phyloP scores from a whole-genome alignment of 2,888 invertebrate genomes.

The Prostheceraeus crozeri region DNA sequence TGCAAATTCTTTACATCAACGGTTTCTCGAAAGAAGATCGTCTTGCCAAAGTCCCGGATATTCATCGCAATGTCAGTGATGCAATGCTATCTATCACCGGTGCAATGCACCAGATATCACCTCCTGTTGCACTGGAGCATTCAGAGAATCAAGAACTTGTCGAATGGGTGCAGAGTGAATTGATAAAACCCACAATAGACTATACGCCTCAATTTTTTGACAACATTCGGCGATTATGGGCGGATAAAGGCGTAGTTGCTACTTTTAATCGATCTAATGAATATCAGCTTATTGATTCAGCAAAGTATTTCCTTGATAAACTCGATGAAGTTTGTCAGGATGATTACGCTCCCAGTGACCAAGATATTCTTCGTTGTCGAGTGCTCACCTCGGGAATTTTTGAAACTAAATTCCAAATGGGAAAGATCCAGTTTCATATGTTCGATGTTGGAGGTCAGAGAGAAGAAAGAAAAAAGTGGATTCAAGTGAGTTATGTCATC shows the following conservation, averaged over 20 bases:
- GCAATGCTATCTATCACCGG: slow-evolving; percentile 70
- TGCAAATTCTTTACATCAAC: slow-evolving; percentile 96
- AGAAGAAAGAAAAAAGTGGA: slow-evolving; percentile 99
- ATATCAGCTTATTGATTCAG: slow-evolving; percentile 99
- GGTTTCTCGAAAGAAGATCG: slow-evolving; percentile 68
- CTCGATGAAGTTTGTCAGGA: slow-evolving; percentile 23
- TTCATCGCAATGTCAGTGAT: slow-evolving; percentile 33
- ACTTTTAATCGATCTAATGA: slow-evolving; percentile 98
- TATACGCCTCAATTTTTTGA: slow-evolving; percentile 93
- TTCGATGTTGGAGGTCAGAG: slow-evolving; percentile 99
- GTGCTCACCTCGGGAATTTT: slow-evolving; percentile 99
- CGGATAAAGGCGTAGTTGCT: slow-evolving; percentile 86
- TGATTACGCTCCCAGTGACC: slow-evolving; percentile 36
- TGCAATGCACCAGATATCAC: slow-evolving; percentile 95
- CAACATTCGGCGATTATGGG: slow-evolving; percentile 93
- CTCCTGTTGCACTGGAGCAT: slow-evolving; percentile 86
- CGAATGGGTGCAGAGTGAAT: slow-evolving; percentile 93
- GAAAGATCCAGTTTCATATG: slow-evolving; percentile 99
- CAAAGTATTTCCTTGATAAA: slow-evolving; percentile 68
- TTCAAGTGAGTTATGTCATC: slow-evolving; percentile 64
- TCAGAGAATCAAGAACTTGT: slow-evolving; percentile 79
- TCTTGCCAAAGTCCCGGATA: slow-evolving; percentile 66
- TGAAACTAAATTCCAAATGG: slow-evolving; percentile 99
- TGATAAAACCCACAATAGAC: slow-evolving; percentile 77
- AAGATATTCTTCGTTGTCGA: slow-evolving; percentile 99